Percentiles rank a stretch among this genome's conserved stretches.
phyloP scores from a whole-genome alignment of 2,113 vertebrate species.

The Salvator merianae region DNA sequence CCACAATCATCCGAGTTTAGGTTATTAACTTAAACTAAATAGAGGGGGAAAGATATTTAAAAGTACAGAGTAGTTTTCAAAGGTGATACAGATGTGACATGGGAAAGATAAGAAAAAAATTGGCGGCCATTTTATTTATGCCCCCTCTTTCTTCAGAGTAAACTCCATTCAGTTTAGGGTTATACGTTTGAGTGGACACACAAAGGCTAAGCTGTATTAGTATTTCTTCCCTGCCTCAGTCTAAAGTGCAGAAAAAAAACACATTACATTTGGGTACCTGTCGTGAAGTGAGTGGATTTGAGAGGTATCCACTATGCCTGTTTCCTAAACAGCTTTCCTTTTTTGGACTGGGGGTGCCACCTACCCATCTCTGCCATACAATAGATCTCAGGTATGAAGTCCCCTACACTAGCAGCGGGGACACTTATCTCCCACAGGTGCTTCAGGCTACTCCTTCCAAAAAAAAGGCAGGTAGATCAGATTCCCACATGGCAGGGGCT shows the following conservation, averaged over 20 bases:
- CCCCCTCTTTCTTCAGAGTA: background rate
- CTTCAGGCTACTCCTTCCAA: background rate
- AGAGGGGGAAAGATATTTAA: constrained; percentile 65
- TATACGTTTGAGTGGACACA: background rate
- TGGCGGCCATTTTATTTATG: constrained; percentile 51
- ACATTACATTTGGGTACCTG: too few species aligned
- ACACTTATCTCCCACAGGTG: background rate
- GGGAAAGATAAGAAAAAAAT: constrained; percentile 63
- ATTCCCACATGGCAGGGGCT: too few species aligned
- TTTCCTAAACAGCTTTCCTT: background rate
- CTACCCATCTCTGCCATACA: background rate
- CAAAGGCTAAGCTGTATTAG: constrained; percentile 14
- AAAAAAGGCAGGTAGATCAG: background rate
- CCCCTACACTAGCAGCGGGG: too few species aligned
- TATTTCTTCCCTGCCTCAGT: constrained; percentile 79
- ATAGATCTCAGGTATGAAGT: background rate
- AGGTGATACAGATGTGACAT: constrained; percentile 69
- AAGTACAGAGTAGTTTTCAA: constrained; percentile 62
- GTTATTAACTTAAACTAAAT: constrained; percentile 73
- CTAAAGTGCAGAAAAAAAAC: constrained; percentile 83
- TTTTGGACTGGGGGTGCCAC: background rate
- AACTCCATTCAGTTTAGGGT: background rate
- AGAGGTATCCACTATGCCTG: background rate
- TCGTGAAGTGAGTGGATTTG: too few species aligned
- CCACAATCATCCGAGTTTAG: constrained; percentile 72